Evolutionary conservation across 1,140 invertebrate genomes (phyloP).

Genomic region (Amphibalanus amphitrite): DNA sequence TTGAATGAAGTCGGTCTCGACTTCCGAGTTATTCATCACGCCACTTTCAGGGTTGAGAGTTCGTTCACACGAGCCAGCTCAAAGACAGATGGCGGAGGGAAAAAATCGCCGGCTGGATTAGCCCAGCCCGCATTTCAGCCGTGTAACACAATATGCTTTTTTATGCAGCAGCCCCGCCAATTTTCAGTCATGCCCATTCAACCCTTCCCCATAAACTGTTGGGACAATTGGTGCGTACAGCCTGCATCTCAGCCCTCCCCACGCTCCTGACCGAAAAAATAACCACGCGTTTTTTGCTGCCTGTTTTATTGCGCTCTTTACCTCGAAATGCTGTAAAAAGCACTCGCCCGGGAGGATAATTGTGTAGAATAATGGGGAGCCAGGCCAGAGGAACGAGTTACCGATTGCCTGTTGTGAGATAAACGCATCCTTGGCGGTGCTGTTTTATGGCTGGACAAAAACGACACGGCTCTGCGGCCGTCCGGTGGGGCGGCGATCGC

Average conservation of each 20-base stretch:
- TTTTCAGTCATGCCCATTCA: background rate
- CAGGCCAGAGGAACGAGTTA: background rate
- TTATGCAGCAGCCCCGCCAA: background rate
- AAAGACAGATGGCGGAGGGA: background rate
- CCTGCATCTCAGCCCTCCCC: background rate
- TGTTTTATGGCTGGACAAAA: background rate
- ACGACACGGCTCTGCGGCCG: background rate
- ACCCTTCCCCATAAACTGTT: background rate
- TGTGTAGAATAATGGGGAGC: background rate
- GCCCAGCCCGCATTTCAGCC: background rate
- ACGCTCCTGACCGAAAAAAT: background rate
- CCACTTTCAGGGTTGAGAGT: too few species aligned
- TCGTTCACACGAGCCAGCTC: background rate
- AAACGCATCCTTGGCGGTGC: background rate
- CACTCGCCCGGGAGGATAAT: background rate
- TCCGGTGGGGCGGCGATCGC: too few species aligned
- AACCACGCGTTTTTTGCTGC: background rate
- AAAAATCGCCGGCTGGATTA: background rate
- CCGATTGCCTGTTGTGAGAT: constrained; percentile 1
- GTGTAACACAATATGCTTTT: background rate
- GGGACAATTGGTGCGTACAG: background rate
- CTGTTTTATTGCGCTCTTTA: background rate
- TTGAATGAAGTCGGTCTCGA: too few species aligned
- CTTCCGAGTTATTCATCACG: too few species aligned
- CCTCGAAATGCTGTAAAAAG: background rate